Evolutionary conservation across 2,797 vertebrate species (phyloP).

Genomic region (Morus bassanus): DNA sequence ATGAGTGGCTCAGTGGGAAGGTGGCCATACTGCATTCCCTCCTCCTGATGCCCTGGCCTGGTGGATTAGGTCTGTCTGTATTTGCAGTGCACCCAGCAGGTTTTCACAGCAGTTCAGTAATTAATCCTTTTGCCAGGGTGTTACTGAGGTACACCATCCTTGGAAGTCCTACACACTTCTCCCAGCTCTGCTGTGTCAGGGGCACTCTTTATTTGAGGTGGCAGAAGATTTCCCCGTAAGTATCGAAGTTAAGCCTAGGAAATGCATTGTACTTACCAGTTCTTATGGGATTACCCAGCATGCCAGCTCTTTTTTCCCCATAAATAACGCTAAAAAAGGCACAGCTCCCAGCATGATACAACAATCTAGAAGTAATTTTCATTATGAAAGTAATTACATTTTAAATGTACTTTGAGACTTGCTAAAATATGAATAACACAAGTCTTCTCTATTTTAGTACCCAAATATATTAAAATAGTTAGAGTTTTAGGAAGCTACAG

Average conservation of each 20-base stretch:
- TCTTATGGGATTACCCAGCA: background rate
- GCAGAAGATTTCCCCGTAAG: background rate
- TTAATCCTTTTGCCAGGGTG: background rate
- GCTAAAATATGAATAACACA: background rate
- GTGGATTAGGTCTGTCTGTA: background rate
- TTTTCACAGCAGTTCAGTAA: background rate
- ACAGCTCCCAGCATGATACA: background rate
- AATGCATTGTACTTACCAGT: background rate
- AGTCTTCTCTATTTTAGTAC: background rate
- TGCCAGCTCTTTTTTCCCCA: background rate
- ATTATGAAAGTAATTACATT: background rate
- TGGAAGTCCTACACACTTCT: background rate
- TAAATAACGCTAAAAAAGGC: background rate
- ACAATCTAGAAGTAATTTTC: background rate
- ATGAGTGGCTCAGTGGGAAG: background rate
- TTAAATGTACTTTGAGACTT: background rate
- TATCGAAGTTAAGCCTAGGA: background rate
- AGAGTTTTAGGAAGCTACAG: background rate
- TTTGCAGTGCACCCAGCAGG: background rate
- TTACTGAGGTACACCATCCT: background rate
- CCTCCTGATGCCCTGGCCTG: accelerated
- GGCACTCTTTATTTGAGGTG: background rate
- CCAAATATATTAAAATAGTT: background rate
- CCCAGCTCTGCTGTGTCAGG: background rate
- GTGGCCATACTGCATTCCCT: accelerated